These are phyloP conservation scores for Halocynthia aurantium DNA, from an alignment of 23 tunicate genomes.

Conservation along the genomic window DNA sequence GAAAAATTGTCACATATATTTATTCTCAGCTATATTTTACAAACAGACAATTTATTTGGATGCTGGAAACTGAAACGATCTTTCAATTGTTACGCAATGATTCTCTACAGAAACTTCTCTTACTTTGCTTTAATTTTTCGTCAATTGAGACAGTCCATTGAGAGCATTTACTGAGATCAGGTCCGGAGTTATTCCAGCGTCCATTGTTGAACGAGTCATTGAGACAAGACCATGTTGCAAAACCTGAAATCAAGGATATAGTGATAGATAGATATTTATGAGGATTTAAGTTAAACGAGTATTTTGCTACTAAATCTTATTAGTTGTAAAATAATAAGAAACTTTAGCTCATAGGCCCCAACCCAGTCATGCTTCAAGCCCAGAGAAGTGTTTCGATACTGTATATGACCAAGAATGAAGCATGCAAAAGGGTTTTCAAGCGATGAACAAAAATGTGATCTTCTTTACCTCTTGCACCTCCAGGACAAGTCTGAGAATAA, in stretches of 20 bases:
- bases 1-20: too few relatives aligned
- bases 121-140: not conserved
- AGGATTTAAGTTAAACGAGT: not conserved
- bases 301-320: not conserved
- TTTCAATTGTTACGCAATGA: too few relatives aligned
- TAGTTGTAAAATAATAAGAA: not conserved
- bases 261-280: not conserved
- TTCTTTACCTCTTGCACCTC: not conserved
- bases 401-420: too few relatives aligned
- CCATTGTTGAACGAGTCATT: not conserved
- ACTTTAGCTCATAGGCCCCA: too few relatives aligned
- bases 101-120: not conserved
- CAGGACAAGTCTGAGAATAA: not conserved
- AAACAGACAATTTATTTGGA: too few relatives aligned
- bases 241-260: not conserved
- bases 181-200: conserved; percentile 34
- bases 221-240: not conserved
- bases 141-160: conserved; percentile 19
- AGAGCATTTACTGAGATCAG: conserved; percentile 34
- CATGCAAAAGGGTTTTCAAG: too few relatives aligned
- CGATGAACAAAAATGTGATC: too few relatives aligned
- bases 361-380: too few relatives aligned
- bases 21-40: too few relatives aligned
- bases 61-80: too few relatives aligned
- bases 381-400: too few relatives aligned